Conservation (phyloP, 1,140 invertebrate species). For the Drosophila saltans region DNA sequence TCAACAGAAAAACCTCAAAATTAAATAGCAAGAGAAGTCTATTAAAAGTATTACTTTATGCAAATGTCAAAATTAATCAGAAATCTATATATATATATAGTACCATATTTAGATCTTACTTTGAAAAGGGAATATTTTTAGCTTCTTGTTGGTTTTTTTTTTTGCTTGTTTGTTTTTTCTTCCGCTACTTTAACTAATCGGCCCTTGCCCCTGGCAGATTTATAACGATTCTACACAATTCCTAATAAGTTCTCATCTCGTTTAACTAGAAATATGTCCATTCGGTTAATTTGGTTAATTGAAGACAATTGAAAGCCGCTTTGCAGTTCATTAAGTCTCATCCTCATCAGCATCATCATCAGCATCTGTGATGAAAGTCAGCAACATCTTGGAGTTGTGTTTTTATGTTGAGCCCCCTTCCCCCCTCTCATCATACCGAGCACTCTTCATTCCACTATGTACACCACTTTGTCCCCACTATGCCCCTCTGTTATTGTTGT, state of each 20-base stretch:
- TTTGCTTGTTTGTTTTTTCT: neutral
- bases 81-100: too few relatives aligned
- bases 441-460: too few relatives aligned
- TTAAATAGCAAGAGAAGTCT: too few relatives aligned
- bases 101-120: too few relatives aligned
- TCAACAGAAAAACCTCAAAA: too few relatives aligned
- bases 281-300: conserved; percentile 80
- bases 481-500: conserved; percentile 34
- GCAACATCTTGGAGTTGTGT: conserved; percentile 19
- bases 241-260: conserved; percentile 23
- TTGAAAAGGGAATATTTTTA: too few relatives aligned
- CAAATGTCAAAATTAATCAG: too few relatives aligned
- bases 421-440: too few relatives aligned
- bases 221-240: neutral
- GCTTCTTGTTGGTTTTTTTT: neutral
- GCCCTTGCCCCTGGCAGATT: conserved; percentile 1
- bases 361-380: conserved; percentile 6
- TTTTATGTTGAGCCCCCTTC: conserved; percentile 20
- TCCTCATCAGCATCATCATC: conserved; percentile 33
- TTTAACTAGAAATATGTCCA: conserved; percentile 41
- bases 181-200: conserved; percentile 5
- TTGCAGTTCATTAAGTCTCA: conserved; percentile 78
- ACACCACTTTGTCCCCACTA: neutral
- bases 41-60: too few relatives aligned
- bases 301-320: conserved; percentile 79